Percentiles rank a stretch among this genome's conserved stretches.
Conservation (phyloP, 2,797 vertebrate species). For the Lithobates sylvaticus region DNA sequence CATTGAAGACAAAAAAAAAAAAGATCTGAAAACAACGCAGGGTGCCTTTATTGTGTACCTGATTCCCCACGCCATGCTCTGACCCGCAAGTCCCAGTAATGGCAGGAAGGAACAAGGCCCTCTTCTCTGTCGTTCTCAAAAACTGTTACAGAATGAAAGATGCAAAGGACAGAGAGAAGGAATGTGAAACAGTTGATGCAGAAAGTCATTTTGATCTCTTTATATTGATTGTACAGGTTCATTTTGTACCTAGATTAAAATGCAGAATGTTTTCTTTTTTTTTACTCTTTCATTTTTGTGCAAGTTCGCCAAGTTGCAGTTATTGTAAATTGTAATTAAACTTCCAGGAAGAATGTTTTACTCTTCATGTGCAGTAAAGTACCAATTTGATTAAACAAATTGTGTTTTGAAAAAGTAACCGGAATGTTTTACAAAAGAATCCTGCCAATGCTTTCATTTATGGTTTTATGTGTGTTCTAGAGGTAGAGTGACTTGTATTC, state of each 20-base stretch:
- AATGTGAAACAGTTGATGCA: background rate
- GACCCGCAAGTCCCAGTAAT: constrained; percentile 21
- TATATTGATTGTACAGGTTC: background rate
- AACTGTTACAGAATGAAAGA: background rate
- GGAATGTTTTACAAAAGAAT: background rate
- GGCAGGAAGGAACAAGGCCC: constrained; percentile 64
- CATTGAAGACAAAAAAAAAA: constrained; percentile 13
- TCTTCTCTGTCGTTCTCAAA: background rate
- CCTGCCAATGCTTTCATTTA: background rate
- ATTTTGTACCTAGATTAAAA: background rate
- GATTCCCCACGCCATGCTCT: constrained; percentile 28
- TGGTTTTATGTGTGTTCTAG: background rate
- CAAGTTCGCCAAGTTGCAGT: background rate
- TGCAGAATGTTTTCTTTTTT: background rate
- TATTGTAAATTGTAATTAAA: background rate
- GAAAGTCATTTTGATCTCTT: background rate
- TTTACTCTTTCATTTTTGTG: background rate
- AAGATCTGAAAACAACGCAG: background rate
- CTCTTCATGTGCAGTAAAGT: background rate
- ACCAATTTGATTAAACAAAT: background rate
- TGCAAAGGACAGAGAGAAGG: background rate
- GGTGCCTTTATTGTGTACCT: constrained; percentile 37
- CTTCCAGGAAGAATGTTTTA: background rate
- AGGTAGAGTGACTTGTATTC: too few relatives aligned
- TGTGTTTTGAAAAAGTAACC: too few relatives aligned